Evolutionary conservation across 2,797 vertebrate genomes (phyloP).

Genomic region (Spheniscus humboldti): DNA sequence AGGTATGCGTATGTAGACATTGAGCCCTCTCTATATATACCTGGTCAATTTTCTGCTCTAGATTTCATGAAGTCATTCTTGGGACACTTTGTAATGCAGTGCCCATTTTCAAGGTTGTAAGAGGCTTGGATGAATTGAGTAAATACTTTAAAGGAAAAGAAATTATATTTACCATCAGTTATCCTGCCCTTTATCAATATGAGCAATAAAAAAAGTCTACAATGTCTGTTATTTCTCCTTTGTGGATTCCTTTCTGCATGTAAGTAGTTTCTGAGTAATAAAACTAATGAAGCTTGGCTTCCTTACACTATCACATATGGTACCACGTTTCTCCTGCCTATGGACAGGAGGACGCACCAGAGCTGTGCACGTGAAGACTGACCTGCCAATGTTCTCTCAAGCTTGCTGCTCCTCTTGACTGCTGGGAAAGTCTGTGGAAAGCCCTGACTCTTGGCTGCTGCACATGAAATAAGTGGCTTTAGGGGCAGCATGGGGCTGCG

Average conservation of each 20-base stretch:
- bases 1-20: background rate
- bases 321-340: background rate
- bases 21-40: background rate
- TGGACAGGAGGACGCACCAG: background rate
- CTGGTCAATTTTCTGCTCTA: background rate
- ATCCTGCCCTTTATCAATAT: background rate
- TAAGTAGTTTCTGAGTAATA: background rate
- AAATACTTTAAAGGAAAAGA: background rate
- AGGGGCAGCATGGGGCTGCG: background rate
- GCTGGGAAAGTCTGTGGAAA: background rate
- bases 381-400: background rate
- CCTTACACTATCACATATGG: background rate
- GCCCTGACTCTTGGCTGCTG: background rate
- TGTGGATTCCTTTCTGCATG: background rate
- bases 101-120: background rate
- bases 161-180: background rate
- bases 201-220: background rate
- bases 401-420: background rate
- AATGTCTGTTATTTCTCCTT: background rate
- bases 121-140: background rate
- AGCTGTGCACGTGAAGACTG: background rate
- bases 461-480: background rate
- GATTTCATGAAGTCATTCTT: background rate
- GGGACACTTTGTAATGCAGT: background rate
- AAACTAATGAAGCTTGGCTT: background rate